phyloP scores from a whole-genome alignment of 2,797 vertebrate genomes.

The Fistularia tabacaria region DNA sequence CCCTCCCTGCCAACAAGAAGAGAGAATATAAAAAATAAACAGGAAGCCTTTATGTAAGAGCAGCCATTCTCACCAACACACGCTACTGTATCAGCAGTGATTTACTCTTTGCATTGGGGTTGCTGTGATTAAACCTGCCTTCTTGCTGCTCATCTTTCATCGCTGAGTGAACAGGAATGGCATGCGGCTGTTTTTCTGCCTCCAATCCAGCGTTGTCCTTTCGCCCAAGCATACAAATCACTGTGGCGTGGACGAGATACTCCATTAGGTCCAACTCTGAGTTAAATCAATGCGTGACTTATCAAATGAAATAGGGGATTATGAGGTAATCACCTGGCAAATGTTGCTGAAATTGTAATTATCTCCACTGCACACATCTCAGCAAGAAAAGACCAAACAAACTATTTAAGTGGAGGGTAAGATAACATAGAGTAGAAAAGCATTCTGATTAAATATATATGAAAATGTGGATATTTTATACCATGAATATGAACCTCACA shows the following conservation, averaged over 20 bases:
- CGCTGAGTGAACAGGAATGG: constrained; percentile 26
- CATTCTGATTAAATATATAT: constrained; percentile 41
- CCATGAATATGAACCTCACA: not conserved
- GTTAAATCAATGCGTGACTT: constrained; percentile 79
- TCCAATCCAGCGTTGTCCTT: constrained; percentile 66
- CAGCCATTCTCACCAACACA: constrained; percentile 25
- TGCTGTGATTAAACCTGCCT: constrained; percentile 62
- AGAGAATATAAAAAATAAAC: constrained; percentile 26
- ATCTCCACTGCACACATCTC: constrained; percentile 67
- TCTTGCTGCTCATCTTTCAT: constrained; percentile 54
- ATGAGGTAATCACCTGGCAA: constrained; percentile 78
- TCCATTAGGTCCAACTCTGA: constrained; percentile 76
- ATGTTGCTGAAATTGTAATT: constrained; percentile 77
- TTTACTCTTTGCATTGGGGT: constrained; percentile 56
- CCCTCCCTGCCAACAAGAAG: constrained; percentile 24
- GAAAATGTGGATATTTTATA: constrained; percentile 20
- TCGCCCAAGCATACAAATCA: constrained; percentile 73
- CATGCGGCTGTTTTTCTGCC: constrained; percentile 67
- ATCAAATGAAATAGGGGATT: constrained; percentile 81
- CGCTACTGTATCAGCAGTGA: constrained; percentile 53
- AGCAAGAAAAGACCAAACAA: constrained; percentile 63
- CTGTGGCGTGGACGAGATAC: constrained; percentile 70
- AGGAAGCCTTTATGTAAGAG: constrained; percentile 31
- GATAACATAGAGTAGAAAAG: constrained; percentile 59
- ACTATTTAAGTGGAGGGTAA: constrained; percentile 68